These are phyloP conservation scores for Macaria notata DNA, from an alignment of 2,888 invertebrate genomes.

Conservation along the genomic window DNA sequence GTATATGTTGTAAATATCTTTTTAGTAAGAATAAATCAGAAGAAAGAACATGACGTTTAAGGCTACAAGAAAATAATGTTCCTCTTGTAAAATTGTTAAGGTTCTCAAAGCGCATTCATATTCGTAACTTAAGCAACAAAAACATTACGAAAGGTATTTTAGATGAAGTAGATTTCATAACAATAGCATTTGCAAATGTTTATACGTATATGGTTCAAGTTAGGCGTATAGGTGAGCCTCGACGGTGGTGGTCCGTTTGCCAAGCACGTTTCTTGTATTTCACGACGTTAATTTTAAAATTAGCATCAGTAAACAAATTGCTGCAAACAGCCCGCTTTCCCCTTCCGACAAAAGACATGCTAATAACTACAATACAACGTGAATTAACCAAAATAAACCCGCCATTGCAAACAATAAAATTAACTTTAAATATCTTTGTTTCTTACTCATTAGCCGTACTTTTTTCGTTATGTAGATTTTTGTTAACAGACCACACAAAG, in stretches of 20 bases:
- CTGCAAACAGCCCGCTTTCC: slow-evolving; percentile 60
- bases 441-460: slow-evolving; percentile 38
- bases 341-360: slow-evolving; percentile 50
- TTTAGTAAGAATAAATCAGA: too few species aligned
- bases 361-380: slow-evolving; percentile 43
- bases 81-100: neutral
- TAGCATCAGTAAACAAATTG: slow-evolving; percentile 73
- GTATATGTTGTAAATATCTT: too few species aligned
- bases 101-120: neutral
- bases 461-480: slow-evolving; percentile 27
- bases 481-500: slow-evolving; percentile 64
- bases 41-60: too few species aligned
- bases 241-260: slow-evolving; percentile 67
- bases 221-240: slow-evolving; percentile 34
- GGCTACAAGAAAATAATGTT: neutral
- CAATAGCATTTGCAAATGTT: slow-evolving; percentile 30
- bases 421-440: slow-evolving; percentile 32
- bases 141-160: slow-evolving; percentile 20
- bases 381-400: slow-evolving; percentile 33
- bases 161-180: slow-evolving; percentile 27
- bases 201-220: slow-evolving; percentile 18
- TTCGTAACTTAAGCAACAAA: slow-evolving; percentile 20
- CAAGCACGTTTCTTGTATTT: slow-evolving; percentile 76
- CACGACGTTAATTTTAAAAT: slow-evolving; percentile 79
- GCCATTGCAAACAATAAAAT: slow-evolving; percentile 29